Conservation (phyloP, 2,797 vertebrate genomes). For the Neoniphon sammara region DNA sequence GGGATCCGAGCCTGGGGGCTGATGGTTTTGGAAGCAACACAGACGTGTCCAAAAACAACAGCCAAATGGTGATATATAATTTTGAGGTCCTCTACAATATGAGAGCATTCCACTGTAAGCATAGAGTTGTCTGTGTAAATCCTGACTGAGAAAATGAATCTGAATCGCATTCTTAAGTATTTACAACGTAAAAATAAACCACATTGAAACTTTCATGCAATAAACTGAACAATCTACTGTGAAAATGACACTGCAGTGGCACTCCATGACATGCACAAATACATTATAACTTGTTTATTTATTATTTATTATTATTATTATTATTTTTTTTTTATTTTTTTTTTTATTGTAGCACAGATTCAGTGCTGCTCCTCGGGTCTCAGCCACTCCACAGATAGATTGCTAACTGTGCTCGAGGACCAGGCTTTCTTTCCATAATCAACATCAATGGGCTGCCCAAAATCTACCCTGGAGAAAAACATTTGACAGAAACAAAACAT, state of each 20-base stretch:
- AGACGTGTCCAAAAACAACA: constrained; percentile 65
- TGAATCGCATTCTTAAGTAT: neutral
- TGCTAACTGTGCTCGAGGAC: constrained; percentile 39
- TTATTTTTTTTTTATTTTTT: too few species aligned
- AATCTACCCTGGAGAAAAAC: constrained; percentile 61
- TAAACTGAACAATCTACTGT: neutral
- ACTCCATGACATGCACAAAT: too few species aligned
- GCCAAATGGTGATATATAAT: constrained; percentile 58
- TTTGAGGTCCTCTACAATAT: constrained; percentile 53
- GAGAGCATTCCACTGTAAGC: constrained; percentile 40
- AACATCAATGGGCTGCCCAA: constrained; percentile 55
- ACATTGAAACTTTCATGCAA: constrained; percentile 1
- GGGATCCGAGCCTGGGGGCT: constrained; percentile 66
- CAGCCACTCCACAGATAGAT: neutral
- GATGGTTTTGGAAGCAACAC: constrained; percentile 69
- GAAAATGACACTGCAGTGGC: neutral
- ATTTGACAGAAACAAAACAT: constrained; percentile 74
- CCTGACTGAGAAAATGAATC: neutral
- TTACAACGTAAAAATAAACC: constrained; percentile 3
- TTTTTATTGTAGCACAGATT: constrained; percentile 7
- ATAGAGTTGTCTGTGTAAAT: constrained; percentile 44
- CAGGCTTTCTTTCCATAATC: constrained; percentile 45
- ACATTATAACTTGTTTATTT: constrained; percentile 6
- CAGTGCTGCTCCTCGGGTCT: constrained; percentile 3
- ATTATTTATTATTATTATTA: too few species aligned